Evolutionary conservation across 2,888 invertebrate genomes (phyloP).

Genomic region (Cremastobaeus sp.): DNA sequence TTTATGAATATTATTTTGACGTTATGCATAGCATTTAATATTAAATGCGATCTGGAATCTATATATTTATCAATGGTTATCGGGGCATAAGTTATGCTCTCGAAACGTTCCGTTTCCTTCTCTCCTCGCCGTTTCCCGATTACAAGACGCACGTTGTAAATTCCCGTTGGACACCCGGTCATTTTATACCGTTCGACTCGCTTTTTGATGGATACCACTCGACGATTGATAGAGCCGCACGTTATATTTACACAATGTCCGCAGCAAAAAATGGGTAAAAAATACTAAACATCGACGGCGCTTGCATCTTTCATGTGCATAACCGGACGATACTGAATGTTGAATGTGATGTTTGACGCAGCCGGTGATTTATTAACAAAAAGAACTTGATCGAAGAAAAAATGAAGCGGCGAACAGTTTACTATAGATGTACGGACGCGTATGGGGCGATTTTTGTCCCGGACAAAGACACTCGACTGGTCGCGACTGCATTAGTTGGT

Average conservation of each 20-base stretch:
- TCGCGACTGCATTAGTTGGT: too few species aligned
- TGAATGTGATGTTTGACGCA: constrained; percentile 53
- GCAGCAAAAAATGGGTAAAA: constrained; percentile 30
- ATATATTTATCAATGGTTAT: constrained; percentile 19
- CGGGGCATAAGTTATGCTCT: constrained; percentile 11
- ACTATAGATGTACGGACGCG: too few species aligned
- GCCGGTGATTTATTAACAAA: constrained; percentile 43
- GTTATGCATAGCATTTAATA: too few species aligned
- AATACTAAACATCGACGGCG: constrained; percentile 37
- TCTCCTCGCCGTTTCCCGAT: constrained; percentile 23
- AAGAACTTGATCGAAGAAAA: too few species aligned
- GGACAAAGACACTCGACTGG: too few species aligned
- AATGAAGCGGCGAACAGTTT: too few species aligned
- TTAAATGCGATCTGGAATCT: constrained; percentile 5
- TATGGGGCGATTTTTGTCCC: too few species aligned
- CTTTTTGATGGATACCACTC: constrained; percentile 54
- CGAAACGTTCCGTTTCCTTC: background rate
- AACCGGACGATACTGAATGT: constrained; percentile 31
- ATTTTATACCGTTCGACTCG: constrained; percentile 47
- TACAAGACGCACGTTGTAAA: constrained; percentile 30
- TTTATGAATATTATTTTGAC: too few species aligned
- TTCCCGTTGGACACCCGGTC: constrained; percentile 41
- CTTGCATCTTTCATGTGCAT: constrained; percentile 48
- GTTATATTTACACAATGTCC: constrained; percentile 52
- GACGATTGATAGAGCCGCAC: constrained; percentile 54